Evolutionary conservation across 1,140 invertebrate species (phyloP), one percentile per base, ranked within the genome.

Genomic region (Lepidotrigona ventralis): DNA sequence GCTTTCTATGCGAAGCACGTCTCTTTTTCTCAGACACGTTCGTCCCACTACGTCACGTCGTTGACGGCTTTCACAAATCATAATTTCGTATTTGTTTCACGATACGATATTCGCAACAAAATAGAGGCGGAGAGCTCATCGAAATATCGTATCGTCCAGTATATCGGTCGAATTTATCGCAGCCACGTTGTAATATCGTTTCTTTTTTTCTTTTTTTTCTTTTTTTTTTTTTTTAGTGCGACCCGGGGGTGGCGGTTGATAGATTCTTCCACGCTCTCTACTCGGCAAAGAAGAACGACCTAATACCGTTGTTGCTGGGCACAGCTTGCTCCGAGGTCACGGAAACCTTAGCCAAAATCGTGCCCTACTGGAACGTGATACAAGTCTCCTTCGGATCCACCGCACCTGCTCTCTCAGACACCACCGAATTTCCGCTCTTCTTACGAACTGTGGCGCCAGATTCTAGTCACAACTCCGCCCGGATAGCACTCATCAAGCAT

Each of bases 251-350:
- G 19, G 98, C 97, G 3, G 97, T 98, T 68, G 97, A 98, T 92
- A 96, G 97, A 71, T 98, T 98, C 90, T 98, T 98, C 94, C 97
- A 98, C 94, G 97, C 98, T 14, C 95, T 98, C n/a, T 98, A 98
- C 94, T 96, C 96, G 0, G 95, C 96, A 56, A 91, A 91, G 58
- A 94, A 95, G 15, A 95, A 95, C n/a, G 95, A 96, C 12, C 89
- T 96, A 33, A 97, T 98, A 95, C 95, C 97, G 54, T 96, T 97
- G 93, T 91, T 98, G 29, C 94, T 99, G 58, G 98, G 97, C n/a
- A 96, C 97, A 1, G 96, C 97, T 1, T 98, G 97, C 91, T 98
- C 97, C 2, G 98, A 98, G 89, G 98, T 98, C 39, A 98, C 97
- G 0, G 98, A 98, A 93, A 97, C 96, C 86, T 94, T 99, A 63